Percentiles rank a stretch among this genome's conserved stretches.
Evolutionary conservation across 2,797 vertebrate genomes (phyloP).

Genomic region (Helarctos malayanus): DNA sequence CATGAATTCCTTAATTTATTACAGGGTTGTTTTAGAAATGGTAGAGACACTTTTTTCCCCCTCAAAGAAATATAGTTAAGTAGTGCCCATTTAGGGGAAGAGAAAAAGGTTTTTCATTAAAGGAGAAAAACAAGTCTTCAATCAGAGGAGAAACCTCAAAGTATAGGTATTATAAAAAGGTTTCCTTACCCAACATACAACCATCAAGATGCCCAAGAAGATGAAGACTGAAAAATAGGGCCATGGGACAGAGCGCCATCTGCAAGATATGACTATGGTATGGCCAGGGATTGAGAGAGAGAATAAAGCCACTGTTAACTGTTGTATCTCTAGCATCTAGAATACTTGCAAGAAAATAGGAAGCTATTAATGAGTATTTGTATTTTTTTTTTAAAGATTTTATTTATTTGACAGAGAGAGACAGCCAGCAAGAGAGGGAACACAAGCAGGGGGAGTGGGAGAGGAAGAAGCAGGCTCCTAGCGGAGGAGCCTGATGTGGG

Average conservation of each 20-base stretch:
- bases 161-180: background rate
- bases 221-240: background rate
- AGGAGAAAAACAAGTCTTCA: background rate
- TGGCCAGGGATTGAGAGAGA: background rate
- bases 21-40: background rate
- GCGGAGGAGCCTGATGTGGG: too few species aligned
- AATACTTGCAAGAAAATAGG: background rate
- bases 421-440: too few species aligned
- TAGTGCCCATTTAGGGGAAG: background rate
- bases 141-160: background rate
- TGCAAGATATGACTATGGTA: background rate
- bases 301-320: background rate
- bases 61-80: background rate
- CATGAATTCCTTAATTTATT: background rate
- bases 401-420: too few species aligned
- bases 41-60: background rate
- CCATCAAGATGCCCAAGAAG: background rate
- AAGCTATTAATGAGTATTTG: background rate
- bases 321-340: background rate
- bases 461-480: too few species aligned
- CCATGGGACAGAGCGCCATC: background rate
- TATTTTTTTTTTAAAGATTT: background rate
- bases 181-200: background rate
- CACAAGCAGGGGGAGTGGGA: too few species aligned
- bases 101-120: background rate